Conservation (phyloP, 2,888 invertebrate genomes). For the Lymantria monacha region DNA sequence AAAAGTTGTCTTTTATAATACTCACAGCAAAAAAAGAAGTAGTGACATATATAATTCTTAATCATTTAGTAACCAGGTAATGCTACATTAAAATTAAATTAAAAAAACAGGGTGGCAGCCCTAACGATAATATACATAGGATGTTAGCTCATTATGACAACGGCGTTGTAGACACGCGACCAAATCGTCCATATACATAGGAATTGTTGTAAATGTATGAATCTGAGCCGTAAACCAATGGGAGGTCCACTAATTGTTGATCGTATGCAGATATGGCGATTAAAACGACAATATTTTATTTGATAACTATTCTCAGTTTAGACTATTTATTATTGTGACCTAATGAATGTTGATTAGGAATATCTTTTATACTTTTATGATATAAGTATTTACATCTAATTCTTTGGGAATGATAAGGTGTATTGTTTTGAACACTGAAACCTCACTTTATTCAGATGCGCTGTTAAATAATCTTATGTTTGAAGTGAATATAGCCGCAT, state of each 20-base stretch:
- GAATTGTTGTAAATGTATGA: slow-evolving; percentile 53
- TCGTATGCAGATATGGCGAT: slow-evolving; percentile 63
- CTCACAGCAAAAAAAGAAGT: no score
- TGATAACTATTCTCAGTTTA: slow-evolving; percentile 15
- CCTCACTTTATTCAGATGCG: no score
- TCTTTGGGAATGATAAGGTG: no score
- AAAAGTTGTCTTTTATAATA: no score
- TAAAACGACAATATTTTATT: slow-evolving; percentile 43
- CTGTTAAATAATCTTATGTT: no score
- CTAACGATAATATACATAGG: slow-evolving; percentile 15
- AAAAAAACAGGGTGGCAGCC: neutral
- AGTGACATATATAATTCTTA: no score
- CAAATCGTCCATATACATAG: slow-evolving; percentile 57
- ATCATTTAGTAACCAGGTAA: no score
- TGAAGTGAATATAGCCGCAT: no score
- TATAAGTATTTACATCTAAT: no score
- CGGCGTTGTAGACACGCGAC: slow-evolving; percentile 58
- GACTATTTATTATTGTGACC: slow-evolving; percentile 21
- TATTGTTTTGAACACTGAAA: no score
- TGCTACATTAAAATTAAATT: no score
- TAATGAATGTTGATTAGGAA: slow-evolving; percentile 25
- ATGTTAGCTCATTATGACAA: slow-evolving; percentile 34
- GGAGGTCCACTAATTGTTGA: slow-evolving; percentile 74
- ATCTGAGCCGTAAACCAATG: slow-evolving; percentile 49
- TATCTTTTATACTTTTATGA: neutral